Conservation (phyloP, 2,113 vertebrate genomes). For the Oophaga pumilio region DNA sequence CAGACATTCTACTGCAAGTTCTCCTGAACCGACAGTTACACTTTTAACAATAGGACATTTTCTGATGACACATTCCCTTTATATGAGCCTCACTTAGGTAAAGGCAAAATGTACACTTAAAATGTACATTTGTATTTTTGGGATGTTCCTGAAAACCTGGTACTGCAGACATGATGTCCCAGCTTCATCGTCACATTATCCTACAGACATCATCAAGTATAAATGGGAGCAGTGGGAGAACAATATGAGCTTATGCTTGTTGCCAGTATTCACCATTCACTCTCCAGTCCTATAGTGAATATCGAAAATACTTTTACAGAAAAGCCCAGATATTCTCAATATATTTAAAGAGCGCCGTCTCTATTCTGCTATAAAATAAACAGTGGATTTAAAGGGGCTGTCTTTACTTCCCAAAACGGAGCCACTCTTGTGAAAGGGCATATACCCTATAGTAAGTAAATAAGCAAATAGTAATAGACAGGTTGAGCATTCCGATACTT, state of each 20-base stretch:
- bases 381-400: background rate
- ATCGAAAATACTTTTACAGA: too few relatives aligned
- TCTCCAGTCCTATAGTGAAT: too few relatives aligned
- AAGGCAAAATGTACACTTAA: background rate
- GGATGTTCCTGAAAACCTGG: background rate
- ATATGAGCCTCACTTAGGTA: background rate
- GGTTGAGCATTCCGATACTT: too few relatives aligned
- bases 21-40: too few relatives aligned
- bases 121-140: background rate
- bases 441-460: too few relatives aligned
- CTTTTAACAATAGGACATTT: too few relatives aligned
- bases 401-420: background rate
- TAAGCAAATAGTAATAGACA: too few relatives aligned
- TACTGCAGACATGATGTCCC: background rate
- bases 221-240: background rate
- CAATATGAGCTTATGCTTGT: too few relatives aligned
- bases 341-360: background rate
- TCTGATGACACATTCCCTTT: too few relatives aligned
- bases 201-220: background rate
- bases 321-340: too few relatives aligned
- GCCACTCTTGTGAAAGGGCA: background rate
- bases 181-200: background rate
- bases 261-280: too few relatives aligned
- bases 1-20: too few relatives aligned
- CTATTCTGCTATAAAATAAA: background rate